Base-by-base conservation (phyloP, 2,797 vertebrate genomes). In the Poecile montanus region DNA sequence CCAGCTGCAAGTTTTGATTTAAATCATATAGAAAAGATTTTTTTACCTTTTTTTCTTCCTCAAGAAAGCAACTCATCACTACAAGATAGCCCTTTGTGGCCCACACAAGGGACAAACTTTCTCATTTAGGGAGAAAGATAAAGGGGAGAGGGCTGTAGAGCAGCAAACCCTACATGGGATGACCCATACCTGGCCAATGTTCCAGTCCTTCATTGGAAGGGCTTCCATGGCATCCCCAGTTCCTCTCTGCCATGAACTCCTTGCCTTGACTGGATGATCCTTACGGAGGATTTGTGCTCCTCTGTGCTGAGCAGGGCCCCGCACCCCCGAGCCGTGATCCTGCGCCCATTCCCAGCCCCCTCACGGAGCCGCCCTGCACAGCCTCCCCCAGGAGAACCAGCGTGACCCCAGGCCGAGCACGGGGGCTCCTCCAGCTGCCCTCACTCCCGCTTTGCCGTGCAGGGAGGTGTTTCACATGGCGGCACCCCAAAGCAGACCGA, bases 271-370 rank as follows among this genome's bases (percentile, higher is more conserved):
- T 8, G 47, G 62, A 36, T 6, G 40, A 53, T 51, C 58, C 50
- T 42, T 4, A 4, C 0, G 5, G 53, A 86, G 14, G 44, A 32
- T 5, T 4, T 21, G 36, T 13, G 36, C 40, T 75, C 38, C 42
- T 67, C 26, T 2, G 14, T 3, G 1, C n/a, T n/a, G 53, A 30
- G 7, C 0, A 34, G 51, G 51, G 11, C 57, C 26, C 22, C 0
- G 32, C 62, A 58, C 27, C 47, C 56, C 56, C 40, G 14, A 25
- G 34, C 4, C 14, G 38, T 10, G 32, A 11, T 4, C 36, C 70
- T 7, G 9, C 2, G 3, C 45, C 45, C n/a, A 7, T 9, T n/a
- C 63, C 54, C 83, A 67, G n/a, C 38, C 34, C 82, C 34, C 36
- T 13, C 26, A 16, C 0, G 12, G 48, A 29, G 2, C 27, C n/a